Base-by-base conservation (phyloP, 2,113 vertebrate species). In the Zosterops japonicus region DNA sequence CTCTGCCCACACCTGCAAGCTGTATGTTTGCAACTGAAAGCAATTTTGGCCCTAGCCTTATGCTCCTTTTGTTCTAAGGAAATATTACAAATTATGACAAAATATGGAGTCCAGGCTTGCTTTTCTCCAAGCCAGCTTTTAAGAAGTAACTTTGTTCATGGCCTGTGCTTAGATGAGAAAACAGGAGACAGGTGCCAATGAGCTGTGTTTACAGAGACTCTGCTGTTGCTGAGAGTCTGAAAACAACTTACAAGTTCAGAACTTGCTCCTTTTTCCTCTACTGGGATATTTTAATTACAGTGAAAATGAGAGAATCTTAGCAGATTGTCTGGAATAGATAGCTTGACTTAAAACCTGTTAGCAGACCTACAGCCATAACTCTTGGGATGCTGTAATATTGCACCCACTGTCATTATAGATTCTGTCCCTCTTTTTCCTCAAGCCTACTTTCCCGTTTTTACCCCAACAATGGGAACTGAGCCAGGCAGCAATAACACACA, bases 1-100 rank as follows among this genome's bases (percentile, higher is more conserved):
- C 46, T 83, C 63, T 95, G 67, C 52, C 59, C 52, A 74, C 94
- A 95, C 90, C 85, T 95, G 92, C 94, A 88, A 86, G 68, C 56
- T 68, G 27, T 83, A 24, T 44, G 64, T 82, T 68, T 87, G 70
- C 47, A 70, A 77, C 14, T 67, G 71, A 91, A 87, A 79, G 29
- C 33, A 44, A 68, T 78, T 85, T 87, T 86, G 67, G 22, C 59
- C 68, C 70, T 87, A 77, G 47, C 36, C 14, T 81, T 80, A n/a
- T n/a, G 33, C 17, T 88, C 11, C n/a, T 91, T 95, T 91, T 92
- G 42, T 75, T 83, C 35, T 35, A 25, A 70, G 59, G 36, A 70
- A 90, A 55, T 77, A 76, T 6, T 35, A 49, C 71, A 87, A 81
- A 67, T 3, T 9, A 61, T 8, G 23, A 55, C 39, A 67, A 88